Evolutionary conservation across 2,797 vertebrate species (phyloP).

Genomic region (Clamator glandarius): DNA sequence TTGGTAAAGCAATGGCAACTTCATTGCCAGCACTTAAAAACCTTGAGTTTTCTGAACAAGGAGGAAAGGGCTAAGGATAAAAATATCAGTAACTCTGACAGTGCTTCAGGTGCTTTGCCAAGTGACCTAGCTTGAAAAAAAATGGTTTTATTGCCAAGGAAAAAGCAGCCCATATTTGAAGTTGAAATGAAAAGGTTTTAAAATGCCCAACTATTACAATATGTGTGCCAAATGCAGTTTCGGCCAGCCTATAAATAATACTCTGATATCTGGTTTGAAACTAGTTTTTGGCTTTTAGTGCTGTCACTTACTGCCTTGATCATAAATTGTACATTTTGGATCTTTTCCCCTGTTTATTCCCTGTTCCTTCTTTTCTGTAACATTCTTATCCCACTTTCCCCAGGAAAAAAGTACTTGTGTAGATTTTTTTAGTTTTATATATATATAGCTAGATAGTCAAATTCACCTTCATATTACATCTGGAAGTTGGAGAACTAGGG

Average conservation of each 20-base stretch:
- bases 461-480: neutral
- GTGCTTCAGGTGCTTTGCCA: constrained; percentile 15
- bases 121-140: constrained; percentile 48
- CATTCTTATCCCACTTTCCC: fast-evolving
- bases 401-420: neutral
- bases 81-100: neutral
- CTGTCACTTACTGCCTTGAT: neutral
- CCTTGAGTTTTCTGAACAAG: neutral
- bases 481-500: neutral
- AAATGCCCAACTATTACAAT: neutral
- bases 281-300: neutral
- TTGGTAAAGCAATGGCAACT: neutral
- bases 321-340: neutral
- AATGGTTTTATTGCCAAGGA: neutral
- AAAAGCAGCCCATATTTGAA: constrained; percentile 37
- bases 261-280: constrained; percentile 16
- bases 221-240: neutral
- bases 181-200: neutral
- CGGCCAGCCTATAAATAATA: neutral
- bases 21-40: neutral
- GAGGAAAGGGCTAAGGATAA: neutral
- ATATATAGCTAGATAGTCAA: neutral
- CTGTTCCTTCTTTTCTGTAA: neutral
- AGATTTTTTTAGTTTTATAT: neutral
- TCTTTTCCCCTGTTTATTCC: neutral